Conservation (phyloP, 2,888 invertebrate species). For the Conus canariensis region DNA sequence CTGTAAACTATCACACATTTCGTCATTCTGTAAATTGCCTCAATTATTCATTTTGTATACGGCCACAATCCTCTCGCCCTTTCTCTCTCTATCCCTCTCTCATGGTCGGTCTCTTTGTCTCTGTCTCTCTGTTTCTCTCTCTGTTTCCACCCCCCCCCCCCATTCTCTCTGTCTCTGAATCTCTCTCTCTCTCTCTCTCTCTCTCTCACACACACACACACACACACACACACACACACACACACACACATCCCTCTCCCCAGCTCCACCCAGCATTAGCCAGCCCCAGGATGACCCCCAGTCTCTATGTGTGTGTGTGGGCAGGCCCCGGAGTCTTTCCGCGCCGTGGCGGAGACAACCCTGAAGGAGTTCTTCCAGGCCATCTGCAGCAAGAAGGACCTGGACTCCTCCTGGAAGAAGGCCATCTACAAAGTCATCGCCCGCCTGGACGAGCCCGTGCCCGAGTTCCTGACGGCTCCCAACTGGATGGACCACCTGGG, state of each 20-base stretch:
- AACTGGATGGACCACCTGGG: conserved; percentile 99
- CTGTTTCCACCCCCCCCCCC: neutral
- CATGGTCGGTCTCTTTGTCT: too few species aligned
- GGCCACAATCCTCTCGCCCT: too few species aligned
- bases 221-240: too few species aligned
- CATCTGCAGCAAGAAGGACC: conserved; percentile 96
- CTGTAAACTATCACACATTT: too few species aligned
- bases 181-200: neutral
- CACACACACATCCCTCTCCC: too few species aligned
- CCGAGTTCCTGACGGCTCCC: conserved; percentile 99
- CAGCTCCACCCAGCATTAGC: too few species aligned
- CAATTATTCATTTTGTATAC: too few species aligned
- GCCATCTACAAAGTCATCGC: conserved; percentile 99
- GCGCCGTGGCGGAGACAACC: conserved; percentile 97
- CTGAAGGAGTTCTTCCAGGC: conserved; percentile 99
- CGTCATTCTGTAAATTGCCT: too few species aligned
- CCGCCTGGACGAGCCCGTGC: conserved; percentile 98
- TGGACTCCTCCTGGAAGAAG: conserved; percentile 99
- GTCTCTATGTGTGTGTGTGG: conserved; percentile 41
- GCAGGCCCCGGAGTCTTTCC: conserved; percentile 99
- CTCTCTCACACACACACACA: neutral
- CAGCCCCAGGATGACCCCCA: too few species aligned
- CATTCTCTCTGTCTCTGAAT: neutral
- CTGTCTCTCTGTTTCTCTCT: too few species aligned
- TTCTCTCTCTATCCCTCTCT: too few species aligned